phyloP scores from a whole-genome alignment of 2,888 invertebrate species.

The Acanthococcus lagerstroemiae region DNA sequence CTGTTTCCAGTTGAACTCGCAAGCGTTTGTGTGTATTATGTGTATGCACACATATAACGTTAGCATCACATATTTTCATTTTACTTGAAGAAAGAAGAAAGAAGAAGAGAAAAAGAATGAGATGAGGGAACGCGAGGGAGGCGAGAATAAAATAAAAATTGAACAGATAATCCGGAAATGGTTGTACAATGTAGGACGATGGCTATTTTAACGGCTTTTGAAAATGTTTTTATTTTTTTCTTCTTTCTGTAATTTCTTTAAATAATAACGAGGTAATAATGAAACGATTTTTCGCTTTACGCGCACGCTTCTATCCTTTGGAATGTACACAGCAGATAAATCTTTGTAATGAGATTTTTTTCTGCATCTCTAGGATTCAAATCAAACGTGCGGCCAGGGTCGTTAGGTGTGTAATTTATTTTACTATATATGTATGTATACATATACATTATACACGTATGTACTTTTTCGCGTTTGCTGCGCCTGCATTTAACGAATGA shows the following conservation, averaged over 20 bases:
- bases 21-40: not conserved
- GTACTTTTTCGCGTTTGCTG: no score
- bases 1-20: slow-evolving; percentile 25
- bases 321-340: no score
- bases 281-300: not conserved
- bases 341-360: no score
- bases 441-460: no score
- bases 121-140: not conserved
- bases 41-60: not conserved
- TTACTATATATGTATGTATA: no score
- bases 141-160: not conserved
- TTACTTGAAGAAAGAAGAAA: not conserved
- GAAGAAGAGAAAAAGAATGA: not conserved
- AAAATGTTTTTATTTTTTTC: slow-evolving; percentile 9
- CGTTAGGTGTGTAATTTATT: no score
- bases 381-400: no score
- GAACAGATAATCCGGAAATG: slow-evolving; percentile 26
- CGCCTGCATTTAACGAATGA: no score
- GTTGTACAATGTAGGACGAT: slow-evolving; percentile 27
- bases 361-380: no score
- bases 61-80: no score
- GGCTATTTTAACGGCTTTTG: slow-evolving; percentile 18
- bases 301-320: not conserved
- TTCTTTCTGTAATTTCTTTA: not conserved
- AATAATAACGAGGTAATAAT: not conserved